phyloP scores from a whole-genome alignment of 2,113 vertebrate genomes.

The Chlorodrepanis virens region DNA sequence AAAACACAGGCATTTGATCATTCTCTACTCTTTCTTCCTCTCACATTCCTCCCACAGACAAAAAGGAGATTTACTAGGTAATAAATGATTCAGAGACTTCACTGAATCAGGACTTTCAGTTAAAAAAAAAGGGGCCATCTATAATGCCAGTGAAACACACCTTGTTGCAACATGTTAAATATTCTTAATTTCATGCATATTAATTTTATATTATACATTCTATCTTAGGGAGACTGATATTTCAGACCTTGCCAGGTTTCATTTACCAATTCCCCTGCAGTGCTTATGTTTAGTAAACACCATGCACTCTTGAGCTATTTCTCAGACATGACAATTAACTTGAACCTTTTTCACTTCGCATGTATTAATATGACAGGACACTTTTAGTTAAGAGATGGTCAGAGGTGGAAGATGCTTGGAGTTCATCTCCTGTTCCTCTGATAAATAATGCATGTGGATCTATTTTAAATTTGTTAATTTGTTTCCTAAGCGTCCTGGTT shows the following conservation, averaged over 20 bases:
- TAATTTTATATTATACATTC: not conserved
- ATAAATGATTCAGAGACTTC: not conserved
- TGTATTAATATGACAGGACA: not conserved
- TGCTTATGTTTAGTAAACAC: not conserved
- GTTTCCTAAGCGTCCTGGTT: not conserved
- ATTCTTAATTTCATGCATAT: not conserved
- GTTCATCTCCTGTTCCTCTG: not conserved
- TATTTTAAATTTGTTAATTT: conserved; percentile 19
- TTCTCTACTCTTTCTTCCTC: not conserved
- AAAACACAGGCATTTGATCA: not conserved
- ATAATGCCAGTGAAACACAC: not conserved
- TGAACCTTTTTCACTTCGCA: not conserved
- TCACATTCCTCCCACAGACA: not conserved
- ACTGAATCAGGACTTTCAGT: not conserved
- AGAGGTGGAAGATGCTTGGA: not conserved
- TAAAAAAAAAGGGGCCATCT: not conserved
- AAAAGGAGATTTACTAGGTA: not conserved
- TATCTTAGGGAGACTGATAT: not conserved
- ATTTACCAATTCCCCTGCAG: not conserved
- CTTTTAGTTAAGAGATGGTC: not conserved
- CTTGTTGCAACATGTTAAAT: not conserved
- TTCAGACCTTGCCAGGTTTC: conserved; percentile 11
- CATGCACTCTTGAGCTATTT: not conserved
- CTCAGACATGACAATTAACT: conserved; percentile 16
- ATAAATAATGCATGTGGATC: not conserved